Evolutionary conservation across 2,113 vertebrate genomes (phyloP).

Genomic region (Urocolius indicus): DNA sequence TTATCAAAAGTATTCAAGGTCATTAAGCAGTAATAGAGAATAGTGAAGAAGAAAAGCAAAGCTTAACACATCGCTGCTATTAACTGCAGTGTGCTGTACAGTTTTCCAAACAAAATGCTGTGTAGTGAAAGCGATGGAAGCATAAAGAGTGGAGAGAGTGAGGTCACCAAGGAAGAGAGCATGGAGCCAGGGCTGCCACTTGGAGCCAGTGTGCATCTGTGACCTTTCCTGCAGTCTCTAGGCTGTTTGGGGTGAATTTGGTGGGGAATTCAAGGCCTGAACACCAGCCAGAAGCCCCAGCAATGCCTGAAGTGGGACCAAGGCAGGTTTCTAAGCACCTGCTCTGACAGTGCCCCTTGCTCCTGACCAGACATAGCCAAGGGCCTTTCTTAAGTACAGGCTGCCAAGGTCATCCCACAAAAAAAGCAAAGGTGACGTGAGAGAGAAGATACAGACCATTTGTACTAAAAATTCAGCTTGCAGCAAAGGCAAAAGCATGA

Average conservation of each 20-base stretch:
- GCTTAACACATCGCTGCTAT: not conserved
- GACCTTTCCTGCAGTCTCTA: not conserved
- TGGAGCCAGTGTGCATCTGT: not conserved
- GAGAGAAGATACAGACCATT: not conserved
- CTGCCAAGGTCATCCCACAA: not conserved
- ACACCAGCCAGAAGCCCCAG: not conserved
- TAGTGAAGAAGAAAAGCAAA: not conserved
- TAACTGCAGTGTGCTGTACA: not conserved
- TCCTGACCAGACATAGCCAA: not conserved
- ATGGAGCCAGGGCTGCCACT: not conserved
- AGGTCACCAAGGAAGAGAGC: not conserved
- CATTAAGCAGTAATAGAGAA: constrained; percentile 37
- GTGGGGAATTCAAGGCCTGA: not conserved
- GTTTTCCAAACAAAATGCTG: not conserved
- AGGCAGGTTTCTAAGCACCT: not conserved
- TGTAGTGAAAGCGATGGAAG: not conserved
- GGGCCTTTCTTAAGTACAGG: not conserved
- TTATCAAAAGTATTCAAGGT: constrained; percentile 30
- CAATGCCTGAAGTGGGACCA: accelerated
- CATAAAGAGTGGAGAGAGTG: not conserved
- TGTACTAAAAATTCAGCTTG: not conserved
- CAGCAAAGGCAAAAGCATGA: not conserved
- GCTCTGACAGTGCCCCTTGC: not conserved
- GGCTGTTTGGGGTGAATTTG: not conserved
- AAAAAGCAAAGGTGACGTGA: not conserved